Evolutionary conservation across 2,888 invertebrate genomes (phyloP).

Genomic region (Epinotia nisella): DNA sequence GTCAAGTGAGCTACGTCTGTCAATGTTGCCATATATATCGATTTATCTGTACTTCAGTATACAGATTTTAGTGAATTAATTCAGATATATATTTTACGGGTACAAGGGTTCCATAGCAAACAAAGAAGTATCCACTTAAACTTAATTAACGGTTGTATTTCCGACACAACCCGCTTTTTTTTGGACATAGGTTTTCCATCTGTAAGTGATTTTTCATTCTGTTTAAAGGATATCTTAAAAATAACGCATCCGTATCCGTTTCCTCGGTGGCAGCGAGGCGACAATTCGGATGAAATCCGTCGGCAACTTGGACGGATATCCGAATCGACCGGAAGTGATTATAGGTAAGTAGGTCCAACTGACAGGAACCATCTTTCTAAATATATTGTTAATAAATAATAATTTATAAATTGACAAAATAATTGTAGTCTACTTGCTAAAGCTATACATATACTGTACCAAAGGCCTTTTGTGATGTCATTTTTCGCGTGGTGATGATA

Average conservation of each 20-base stretch:
- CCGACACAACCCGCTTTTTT: too few species aligned
- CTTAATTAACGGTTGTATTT: too few species aligned
- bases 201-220: constrained; percentile 22
- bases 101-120: too few species aligned
- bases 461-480: too few species aligned
- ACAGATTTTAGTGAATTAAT: too few species aligned
- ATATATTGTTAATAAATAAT: neutral
- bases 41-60: too few species aligned
- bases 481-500: too few species aligned
- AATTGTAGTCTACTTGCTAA: neutral
- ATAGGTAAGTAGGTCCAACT: constrained; percentile 46
- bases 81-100: too few species aligned
- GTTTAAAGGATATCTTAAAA: constrained; percentile 44
- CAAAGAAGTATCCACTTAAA: too few species aligned
- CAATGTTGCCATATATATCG: too few species aligned
- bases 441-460: too few species aligned
- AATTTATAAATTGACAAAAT: neutral
- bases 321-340: constrained; percentile 47
- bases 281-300: constrained; percentile 64
- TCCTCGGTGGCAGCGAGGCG: constrained; percentile 59
- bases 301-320: constrained; percentile 62
- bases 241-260: constrained; percentile 64
- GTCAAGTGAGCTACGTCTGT: too few species aligned
- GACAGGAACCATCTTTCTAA: constrained; percentile 42
- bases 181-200: neutral